Evolutionary conservation across 2,888 invertebrate species (phyloP).

Genomic region (Prenolepis imparis): DNA sequence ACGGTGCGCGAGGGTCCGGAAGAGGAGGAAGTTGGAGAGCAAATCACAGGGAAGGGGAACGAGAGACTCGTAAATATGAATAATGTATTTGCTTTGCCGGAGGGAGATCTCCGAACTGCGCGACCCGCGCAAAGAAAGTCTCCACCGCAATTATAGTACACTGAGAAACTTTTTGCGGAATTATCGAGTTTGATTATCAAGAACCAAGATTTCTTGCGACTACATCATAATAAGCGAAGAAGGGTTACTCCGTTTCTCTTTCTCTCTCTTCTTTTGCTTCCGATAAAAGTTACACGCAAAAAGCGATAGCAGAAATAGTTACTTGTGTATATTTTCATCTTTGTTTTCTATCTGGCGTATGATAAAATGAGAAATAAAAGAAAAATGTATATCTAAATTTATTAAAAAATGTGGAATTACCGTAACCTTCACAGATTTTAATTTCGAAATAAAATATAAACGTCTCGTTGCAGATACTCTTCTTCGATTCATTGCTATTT

Average conservation of each 20-base stretch:
- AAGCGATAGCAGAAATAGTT: background rate
- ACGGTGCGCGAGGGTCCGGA: constrained; percentile 31
- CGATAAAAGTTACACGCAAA: background rate
- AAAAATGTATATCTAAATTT: background rate
- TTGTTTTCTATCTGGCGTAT: background rate
- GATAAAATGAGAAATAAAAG: background rate
- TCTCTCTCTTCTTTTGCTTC: background rate
- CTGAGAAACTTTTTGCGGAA: constrained; percentile 47
- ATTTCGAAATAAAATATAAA: background rate
- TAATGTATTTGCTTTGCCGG: constrained; percentile 54
- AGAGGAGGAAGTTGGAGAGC: constrained; percentile 42
- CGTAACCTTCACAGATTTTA: background rate
- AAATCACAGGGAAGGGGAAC: constrained; percentile 36
- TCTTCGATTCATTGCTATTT: constrained; percentile 1
- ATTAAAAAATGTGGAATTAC: background rate
- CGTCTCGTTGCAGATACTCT: background rate
- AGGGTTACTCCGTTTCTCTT: background rate
- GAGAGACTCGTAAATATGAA: constrained; percentile 55
- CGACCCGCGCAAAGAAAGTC: constrained; percentile 51
- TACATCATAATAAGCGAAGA: constrained; percentile 30
- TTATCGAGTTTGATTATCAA: constrained; percentile 55
- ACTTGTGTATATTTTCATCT: background rate
- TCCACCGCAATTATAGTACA: constrained; percentile 43
- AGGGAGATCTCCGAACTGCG: constrained; percentile 34
- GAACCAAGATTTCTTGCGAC: constrained; percentile 15